A percentile compares a stretch with the other conserved stretches of the same genome.
phyloP scores from a whole-genome alignment of 2,888 invertebrate species.

The Parasteatoda lunata region DNA sequence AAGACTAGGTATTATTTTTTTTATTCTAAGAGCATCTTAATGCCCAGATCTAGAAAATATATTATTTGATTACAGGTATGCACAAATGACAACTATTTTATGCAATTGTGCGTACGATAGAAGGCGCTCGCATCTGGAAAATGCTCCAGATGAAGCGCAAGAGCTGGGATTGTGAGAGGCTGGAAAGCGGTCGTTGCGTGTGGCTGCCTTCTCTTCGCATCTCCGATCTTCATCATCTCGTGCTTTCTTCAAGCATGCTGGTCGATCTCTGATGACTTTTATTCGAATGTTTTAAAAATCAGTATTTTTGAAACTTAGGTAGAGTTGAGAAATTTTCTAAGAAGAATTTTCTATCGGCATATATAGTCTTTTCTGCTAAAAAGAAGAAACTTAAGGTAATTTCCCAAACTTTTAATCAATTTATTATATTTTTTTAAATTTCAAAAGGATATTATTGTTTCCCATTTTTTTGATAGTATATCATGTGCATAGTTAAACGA shows the following conservation, averaged over 20 bases:
- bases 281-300: background rate
- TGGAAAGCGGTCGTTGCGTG: slow-evolving; percentile 46
- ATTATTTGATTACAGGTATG: slow-evolving; percentile 22
- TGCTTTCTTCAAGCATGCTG: slow-evolving; percentile 25
- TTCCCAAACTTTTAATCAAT: background rate
- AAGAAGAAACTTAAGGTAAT: background rate
- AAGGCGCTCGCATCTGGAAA: slow-evolving; percentile 61
- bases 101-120: slow-evolving; percentile 38
- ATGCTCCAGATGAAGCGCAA: slow-evolving; percentile 51
- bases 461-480: no score
- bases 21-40: no score
- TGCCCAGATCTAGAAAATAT: background rate
- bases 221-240: slow-evolving; percentile 18
- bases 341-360: background rate
- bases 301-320: background rate
- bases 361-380: background rate
- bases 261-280: slow-evolving; percentile 8
- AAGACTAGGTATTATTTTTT: no score
- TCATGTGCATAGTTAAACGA: no score
- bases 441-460: no score
- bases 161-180: slow-evolving; percentile 61
- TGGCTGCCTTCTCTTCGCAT: slow-evolving; percentile 26
- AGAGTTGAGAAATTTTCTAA: background rate
- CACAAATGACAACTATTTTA: slow-evolving; percentile 1
- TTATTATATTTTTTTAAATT: no score